Conservation (phyloP, 2,113 vertebrate species). For the Barbus barbus region DNA sequence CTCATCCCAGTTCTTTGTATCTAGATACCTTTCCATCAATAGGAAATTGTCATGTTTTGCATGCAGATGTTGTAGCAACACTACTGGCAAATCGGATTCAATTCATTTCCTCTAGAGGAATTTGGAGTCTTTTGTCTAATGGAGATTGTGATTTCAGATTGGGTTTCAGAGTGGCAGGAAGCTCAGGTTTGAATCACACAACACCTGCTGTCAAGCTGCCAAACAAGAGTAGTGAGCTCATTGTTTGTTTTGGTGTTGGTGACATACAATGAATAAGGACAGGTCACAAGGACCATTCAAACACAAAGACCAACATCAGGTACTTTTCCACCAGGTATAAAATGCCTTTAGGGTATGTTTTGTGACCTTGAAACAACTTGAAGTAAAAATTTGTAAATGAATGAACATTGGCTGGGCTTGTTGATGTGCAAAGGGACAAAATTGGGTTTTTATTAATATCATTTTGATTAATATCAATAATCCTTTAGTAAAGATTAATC, state of each 20-base stretch:
- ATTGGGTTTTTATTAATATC: too few species aligned
- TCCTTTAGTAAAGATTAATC: too few species aligned
- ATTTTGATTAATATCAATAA: too few species aligned
- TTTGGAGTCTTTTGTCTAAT: background rate
- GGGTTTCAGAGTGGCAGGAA: slow-evolving; percentile 15
- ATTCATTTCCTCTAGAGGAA: background rate
- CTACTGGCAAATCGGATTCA: background rate
- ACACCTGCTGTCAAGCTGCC: slow-evolving; percentile 51
- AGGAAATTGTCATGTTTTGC: background rate
- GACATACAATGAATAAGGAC: slow-evolving; percentile 41
- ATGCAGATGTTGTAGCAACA: background rate
- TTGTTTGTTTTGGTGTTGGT: slow-evolving; percentile 57
- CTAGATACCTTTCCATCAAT: background rate
- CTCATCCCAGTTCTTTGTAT: background rate
- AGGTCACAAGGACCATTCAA: slow-evolving; percentile 24
- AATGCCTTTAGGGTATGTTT: slow-evolving; percentile 1
- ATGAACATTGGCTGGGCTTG: too few species aligned
- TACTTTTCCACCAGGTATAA: slow-evolving; percentile 42
- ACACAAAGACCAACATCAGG: slow-evolving; percentile 47
- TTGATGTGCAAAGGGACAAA: too few species aligned
- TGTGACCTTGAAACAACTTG: slow-evolving; percentile 30
- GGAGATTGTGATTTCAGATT: slow-evolving; percentile 5
- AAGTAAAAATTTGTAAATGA: background rate
- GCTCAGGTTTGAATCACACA: slow-evolving; percentile 35
- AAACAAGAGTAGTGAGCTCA: slow-evolving; percentile 42